Conservation (phyloP, 2,113 vertebrate species). For the Toxostoma redivivum region DNA sequence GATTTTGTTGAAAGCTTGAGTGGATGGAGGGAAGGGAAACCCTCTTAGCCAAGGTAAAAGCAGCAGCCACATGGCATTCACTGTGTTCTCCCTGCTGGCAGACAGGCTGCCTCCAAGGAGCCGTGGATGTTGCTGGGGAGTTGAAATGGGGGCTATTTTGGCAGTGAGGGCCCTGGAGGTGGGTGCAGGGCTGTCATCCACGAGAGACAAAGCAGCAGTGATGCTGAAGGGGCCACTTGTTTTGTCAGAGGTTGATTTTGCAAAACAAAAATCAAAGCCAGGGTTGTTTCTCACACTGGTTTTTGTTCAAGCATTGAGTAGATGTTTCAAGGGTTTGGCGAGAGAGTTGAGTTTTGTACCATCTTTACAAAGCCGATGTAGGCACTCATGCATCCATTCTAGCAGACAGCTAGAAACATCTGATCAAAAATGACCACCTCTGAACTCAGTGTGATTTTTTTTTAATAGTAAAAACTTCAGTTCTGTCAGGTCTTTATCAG, state of each 20-base stretch:
- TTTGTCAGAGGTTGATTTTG: background rate
- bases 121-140: background rate
- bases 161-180: background rate
- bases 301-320: background rate
- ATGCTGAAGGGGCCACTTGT: background rate
- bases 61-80: background rate
- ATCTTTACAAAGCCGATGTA: background rate
- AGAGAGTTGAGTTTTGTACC: background rate
- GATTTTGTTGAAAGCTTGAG: background rate
- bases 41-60: background rate
- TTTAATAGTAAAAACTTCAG: background rate
- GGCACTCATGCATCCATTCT: background rate
- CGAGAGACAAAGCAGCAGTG: background rate
- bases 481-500: background rate
- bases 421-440: background rate
- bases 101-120: background rate
- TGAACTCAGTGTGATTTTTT: background rate
- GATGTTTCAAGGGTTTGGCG: accelerated
- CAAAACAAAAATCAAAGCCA: background rate
- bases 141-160: accelerated
- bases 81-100: background rate
- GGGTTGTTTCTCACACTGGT: background rate
- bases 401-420: background rate
- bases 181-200: background rate
- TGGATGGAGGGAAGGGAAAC: background rate